Conservation (phyloP, 2,888 invertebrate species). For the Phengaris alcon region DNA sequence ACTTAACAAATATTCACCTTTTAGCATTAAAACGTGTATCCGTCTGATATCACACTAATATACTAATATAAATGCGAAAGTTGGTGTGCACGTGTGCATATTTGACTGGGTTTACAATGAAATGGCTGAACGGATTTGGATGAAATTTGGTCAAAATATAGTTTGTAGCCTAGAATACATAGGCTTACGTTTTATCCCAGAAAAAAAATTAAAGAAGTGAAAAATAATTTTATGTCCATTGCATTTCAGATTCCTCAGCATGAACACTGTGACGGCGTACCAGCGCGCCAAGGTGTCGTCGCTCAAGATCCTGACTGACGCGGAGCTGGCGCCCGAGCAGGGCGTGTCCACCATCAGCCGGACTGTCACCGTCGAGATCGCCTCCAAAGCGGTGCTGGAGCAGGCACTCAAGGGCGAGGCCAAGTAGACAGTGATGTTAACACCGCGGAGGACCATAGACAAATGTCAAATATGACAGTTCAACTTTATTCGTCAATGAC, state of each 20-base stretch:
- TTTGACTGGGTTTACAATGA: no score
- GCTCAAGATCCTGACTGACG: slow-evolving; percentile 82
- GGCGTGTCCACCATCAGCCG: slow-evolving; percentile 70
- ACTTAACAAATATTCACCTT: no score
- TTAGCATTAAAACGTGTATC: no score
- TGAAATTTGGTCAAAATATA: no score
- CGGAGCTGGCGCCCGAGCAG: slow-evolving; percentile 45
- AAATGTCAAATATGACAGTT: slow-evolving; percentile 13
- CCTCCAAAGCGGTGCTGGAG: slow-evolving; percentile 64
- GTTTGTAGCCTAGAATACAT: no score
- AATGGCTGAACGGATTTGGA: no score
- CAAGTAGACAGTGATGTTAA: slow-evolving; percentile 40
- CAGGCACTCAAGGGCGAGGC: slow-evolving; percentile 64
- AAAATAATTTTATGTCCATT: neutral
- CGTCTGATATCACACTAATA: no score
- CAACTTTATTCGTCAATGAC: neutral
- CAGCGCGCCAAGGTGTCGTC: slow-evolving; percentile 94
- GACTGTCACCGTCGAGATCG: slow-evolving; percentile 73
- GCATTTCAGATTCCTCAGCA: slow-evolving; percentile 85
- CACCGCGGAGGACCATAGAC: neutral
- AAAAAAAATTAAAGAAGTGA: no score
- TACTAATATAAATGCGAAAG: no score
- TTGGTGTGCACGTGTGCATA: no score
- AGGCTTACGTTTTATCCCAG: no score
- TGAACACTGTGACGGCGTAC: slow-evolving; percentile 93